These are phyloP conservation scores for Alectoris magna DNA, from an alignment of 2,797 vertebrate species.

Conservation along the genomic window DNA sequence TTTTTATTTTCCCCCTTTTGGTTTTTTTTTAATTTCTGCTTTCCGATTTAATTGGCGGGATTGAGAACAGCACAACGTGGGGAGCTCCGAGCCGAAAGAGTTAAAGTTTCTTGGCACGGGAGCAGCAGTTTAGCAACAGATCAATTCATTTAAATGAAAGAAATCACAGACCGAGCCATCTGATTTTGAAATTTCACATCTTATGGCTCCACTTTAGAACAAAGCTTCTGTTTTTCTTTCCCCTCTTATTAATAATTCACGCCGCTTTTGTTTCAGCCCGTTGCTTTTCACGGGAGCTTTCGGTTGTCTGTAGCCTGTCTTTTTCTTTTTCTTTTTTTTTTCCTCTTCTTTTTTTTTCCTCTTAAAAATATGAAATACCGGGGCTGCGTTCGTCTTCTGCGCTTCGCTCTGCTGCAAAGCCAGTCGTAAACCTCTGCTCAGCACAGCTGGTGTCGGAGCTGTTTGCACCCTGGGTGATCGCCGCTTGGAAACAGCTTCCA, in stretches of 20 bases:
- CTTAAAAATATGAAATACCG: not conserved
- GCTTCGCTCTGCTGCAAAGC: conserved; percentile 22
- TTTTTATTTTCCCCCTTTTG: not conserved
- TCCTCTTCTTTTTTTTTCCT: not conserved
- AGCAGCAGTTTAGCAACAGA: conserved; percentile 81
- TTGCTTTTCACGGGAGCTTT: conserved; percentile 4
- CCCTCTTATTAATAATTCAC: not conserved
- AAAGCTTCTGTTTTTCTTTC: conserved; percentile 34
- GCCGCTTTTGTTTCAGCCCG: conserved; percentile 15
- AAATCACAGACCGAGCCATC: conserved; percentile 63
- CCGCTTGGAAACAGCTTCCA: not conserved
- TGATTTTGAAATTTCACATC: conserved; percentile 67
- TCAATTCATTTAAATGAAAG: conserved; percentile 89
- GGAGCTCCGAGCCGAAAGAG: conserved; percentile 60
- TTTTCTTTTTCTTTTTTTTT: not conserved
- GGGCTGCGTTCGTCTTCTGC: not conserved
- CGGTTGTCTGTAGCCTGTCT: not conserved
- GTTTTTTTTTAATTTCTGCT: conserved; percentile 38
- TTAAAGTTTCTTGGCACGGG: conserved; percentile 80
- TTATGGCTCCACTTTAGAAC: conserved; percentile 62
- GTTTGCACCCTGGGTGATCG: not conserved
- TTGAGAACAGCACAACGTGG: not conserved
- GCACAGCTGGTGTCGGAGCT: conserved; percentile 49
- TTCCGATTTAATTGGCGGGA: not conserved
- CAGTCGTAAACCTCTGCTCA: conserved; percentile 29